Evolutionary conservation across 1,140 invertebrate genomes (phyloP).

Genomic region (Caenorhabditis briggsae): DNA sequence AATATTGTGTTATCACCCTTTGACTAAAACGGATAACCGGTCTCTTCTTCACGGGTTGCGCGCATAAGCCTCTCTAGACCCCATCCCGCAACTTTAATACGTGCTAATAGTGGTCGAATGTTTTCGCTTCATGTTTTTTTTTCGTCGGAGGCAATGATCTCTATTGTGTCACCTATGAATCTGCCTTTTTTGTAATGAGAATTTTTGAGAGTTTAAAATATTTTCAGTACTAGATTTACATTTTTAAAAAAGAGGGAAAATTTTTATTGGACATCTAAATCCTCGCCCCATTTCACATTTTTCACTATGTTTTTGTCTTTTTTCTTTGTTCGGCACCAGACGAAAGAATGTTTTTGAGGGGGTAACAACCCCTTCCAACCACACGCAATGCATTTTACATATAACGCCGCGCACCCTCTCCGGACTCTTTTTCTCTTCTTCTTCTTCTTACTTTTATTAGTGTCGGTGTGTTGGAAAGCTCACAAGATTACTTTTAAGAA

Average conservation of each 20-base stretch:
- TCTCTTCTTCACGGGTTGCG: neutral
- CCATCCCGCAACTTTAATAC: slow-evolving; percentile 34
- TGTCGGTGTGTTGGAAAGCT: neutral
- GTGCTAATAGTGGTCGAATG: slow-evolving; percentile 43
- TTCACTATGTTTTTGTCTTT: slow-evolving; percentile 3
- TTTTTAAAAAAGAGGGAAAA: neutral
- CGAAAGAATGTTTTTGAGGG: neutral
- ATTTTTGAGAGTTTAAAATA: too few species aligned
- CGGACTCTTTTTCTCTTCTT: slow-evolving; percentile 23
- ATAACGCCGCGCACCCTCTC: neutral
- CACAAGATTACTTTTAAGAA: too few species aligned
- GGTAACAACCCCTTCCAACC: slow-evolving; percentile 25
- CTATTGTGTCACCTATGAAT: slow-evolving; percentile 11
- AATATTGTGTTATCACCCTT: slow-evolving; percentile 21
- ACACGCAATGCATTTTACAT: slow-evolving; percentile 40
- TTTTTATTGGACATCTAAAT: slow-evolving; percentile 1
- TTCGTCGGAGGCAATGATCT: neutral
- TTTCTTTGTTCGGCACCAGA: slow-evolving; percentile 27
- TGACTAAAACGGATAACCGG: slow-evolving; percentile 31
- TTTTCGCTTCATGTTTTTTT: slow-evolving; percentile 35
- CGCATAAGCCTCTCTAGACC: slow-evolving; percentile 14
- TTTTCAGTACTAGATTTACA: neutral
- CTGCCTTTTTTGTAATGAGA: too few species aligned
- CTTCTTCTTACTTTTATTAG: neutral
- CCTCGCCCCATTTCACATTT: slow-evolving; percentile 22